Evolutionary conservation across 2,113 vertebrate species (phyloP).

Genomic region (Cephalopterus ornatus): DNA sequence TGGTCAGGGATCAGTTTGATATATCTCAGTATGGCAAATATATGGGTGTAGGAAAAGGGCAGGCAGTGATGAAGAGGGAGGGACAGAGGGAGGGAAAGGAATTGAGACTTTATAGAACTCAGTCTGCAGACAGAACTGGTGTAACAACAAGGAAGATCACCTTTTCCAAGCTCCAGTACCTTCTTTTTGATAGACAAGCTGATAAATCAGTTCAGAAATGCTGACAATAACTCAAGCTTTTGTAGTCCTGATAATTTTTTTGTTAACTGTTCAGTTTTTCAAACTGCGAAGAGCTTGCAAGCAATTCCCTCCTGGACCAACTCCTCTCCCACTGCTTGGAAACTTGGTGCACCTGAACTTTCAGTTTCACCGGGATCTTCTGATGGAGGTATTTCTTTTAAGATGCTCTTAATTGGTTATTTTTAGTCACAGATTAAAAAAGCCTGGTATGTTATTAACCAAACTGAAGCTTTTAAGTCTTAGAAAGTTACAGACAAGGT

Average conservation of each 20-base stretch:
- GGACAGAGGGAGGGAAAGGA: slow-evolving; percentile 38
- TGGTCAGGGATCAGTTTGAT: background rate
- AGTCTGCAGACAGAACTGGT: background rate
- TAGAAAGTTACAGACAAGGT: background rate
- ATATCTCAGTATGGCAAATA: background rate
- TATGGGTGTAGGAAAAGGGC: background rate
- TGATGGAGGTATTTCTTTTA: slow-evolving; percentile 49
- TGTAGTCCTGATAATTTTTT: background rate
- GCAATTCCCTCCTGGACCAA: slow-evolving; percentile 50
- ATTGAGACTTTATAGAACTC: background rate
- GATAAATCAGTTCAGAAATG: slow-evolving; percentile 10
- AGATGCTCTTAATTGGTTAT: background rate
- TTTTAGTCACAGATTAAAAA: background rate
- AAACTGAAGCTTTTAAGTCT: background rate
- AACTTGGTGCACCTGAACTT: slow-evolving; percentile 45
- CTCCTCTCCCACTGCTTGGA: slow-evolving; percentile 51
- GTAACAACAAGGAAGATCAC: background rate
- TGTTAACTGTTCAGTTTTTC: slow-evolving; percentile 40
- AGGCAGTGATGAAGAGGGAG: slow-evolving; percentile 15
- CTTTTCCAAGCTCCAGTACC: background rate
- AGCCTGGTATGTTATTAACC: background rate
- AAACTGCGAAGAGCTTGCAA: slow-evolving; percentile 14
- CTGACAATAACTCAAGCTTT: slow-evolving; percentile 22
- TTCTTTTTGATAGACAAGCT: background rate
- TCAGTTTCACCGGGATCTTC: slow-evolving; percentile 44